Conservation (phyloP, 1,140 invertebrate species). For the Stenopsyche tienmushanensis region DNA sequence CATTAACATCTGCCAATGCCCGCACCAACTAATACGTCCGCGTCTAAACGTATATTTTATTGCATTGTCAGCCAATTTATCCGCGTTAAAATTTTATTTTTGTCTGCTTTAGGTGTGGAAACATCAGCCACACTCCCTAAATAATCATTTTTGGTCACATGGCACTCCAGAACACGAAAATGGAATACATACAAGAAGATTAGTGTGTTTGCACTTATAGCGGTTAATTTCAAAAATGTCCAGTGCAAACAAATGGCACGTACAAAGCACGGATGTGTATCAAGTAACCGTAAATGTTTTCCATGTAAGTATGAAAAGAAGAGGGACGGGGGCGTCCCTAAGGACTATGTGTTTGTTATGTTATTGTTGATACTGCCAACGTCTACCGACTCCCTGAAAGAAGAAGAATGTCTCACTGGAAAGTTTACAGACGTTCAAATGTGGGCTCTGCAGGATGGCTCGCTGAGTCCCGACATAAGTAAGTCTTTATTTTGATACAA, state of each 20-base stretch:
- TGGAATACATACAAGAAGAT: too few species aligned
- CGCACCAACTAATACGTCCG: too few species aligned
- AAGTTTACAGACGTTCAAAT: conserved; percentile 47
- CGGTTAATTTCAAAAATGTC: not conserved
- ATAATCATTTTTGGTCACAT: too few species aligned
- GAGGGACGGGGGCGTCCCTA: not conserved
- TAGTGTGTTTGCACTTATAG: not conserved
- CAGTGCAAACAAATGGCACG: not conserved
- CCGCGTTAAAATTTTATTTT: too few species aligned
- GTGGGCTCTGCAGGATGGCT: conserved; percentile 43
- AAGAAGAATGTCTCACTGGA: conserved; percentile 46
- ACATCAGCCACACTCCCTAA: too few species aligned
- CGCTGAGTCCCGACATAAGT: conserved; percentile 35
- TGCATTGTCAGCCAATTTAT: too few species aligned
- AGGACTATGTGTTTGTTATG: too few species aligned
- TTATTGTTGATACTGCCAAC: not conserved
- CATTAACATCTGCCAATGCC: too few species aligned
- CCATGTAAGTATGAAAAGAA: not conserved
- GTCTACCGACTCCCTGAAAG: not conserved
- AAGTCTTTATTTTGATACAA: too few species aligned
- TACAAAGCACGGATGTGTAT: not conserved
- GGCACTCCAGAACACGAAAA: too few species aligned
- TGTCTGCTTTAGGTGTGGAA: too few species aligned
- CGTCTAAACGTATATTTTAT: too few species aligned
- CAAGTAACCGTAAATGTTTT: not conserved